Base-by-base conservation (phyloP, 2,888 invertebrate genomes). In the Homarus gammarus region DNA sequence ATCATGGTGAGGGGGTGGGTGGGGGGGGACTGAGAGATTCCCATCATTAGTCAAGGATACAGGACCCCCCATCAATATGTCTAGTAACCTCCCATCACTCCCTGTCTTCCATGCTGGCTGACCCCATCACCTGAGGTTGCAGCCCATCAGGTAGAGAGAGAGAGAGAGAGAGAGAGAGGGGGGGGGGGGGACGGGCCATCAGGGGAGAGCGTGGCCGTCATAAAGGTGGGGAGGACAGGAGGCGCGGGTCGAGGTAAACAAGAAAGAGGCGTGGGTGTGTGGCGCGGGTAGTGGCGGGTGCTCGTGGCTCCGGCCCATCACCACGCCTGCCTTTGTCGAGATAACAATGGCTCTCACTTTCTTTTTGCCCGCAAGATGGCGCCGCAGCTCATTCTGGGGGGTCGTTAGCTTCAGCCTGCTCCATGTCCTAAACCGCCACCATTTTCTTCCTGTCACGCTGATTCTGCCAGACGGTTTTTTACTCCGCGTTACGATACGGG, bases 331-430 rank as follows among this genome's bases (percentile, higher is more conserved):
- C 84, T 84, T 84, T 84, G 84, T 84, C 85, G 77, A 27, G 85
- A 77, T 78, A 85, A 85, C 85, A 85, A 85, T 85, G 85, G 85
- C 64, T 85, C 85, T 85, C 85, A 77, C 77, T 85, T 85, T 85
- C 85, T 85, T 75, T 75, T 40, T 75, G 56, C 83, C 85, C 33
- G 85, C 77, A 64, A 77, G 85, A 77, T 77, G 85, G 77, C 64
- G 75, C 64, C 33, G 77, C 75, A 56, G 64, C 85, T 85, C 85
- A 85, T 85, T 85, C 85, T 38, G n/a, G 22, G 31, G 31, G 31
- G 77, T 85, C 85, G 85, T 85, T 85, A 85, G 85, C 85, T 85
- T 85, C 85, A 68, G 31, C 77, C 61, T 31, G 77, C 85, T 75
- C 85, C 31, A 40, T 84, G 84, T 84, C 84, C 84, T 75, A 68